These are phyloP conservation scores for Trematocara stigmaticum DNA, from an alignment of 2,113 vertebrate species.

Conservation along the genomic window DNA sequence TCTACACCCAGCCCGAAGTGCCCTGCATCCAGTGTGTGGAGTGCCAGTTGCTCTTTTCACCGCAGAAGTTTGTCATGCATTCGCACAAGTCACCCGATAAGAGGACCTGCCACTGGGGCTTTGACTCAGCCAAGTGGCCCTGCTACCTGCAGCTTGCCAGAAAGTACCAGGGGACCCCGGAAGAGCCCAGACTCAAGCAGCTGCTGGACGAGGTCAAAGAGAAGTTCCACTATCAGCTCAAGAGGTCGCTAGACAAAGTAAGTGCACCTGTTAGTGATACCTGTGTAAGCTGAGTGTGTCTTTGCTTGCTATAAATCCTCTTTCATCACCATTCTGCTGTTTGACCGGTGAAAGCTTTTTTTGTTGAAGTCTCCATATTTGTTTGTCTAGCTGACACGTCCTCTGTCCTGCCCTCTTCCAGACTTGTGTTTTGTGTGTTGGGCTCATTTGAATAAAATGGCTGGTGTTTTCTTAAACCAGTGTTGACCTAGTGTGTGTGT, in stretches of 20 bases:
- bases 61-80: conserved; percentile 98
- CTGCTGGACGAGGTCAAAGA: conserved; percentile 93
- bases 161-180: conserved; percentile 83
- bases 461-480: conserved; percentile 49
- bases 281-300: background rate
- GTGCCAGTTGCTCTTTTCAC: conserved; percentile 93
- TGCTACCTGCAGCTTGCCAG: conserved; percentile 94
- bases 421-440: background rate
- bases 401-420: background rate
- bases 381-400: background rate
- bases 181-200: conserved; percentile 83
- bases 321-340: background rate
- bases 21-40: conserved; percentile 94
- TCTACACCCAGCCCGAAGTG: conserved; percentile 88
- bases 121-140: conserved; percentile 96
- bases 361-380: background rate
- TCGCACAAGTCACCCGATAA: conserved; percentile 95
- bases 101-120: conserved; percentile 99
- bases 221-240: conserved; percentile 86
- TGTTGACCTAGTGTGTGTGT: conserved; percentile 26
- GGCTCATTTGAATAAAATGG: background rate
- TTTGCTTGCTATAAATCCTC: background rate
- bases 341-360: background rate
- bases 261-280: conserved; percentile 52
- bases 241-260: conserved; percentile 85